Conservation (phyloP, 2,113 vertebrate species). For the Notarius quadriscutis region DNA sequence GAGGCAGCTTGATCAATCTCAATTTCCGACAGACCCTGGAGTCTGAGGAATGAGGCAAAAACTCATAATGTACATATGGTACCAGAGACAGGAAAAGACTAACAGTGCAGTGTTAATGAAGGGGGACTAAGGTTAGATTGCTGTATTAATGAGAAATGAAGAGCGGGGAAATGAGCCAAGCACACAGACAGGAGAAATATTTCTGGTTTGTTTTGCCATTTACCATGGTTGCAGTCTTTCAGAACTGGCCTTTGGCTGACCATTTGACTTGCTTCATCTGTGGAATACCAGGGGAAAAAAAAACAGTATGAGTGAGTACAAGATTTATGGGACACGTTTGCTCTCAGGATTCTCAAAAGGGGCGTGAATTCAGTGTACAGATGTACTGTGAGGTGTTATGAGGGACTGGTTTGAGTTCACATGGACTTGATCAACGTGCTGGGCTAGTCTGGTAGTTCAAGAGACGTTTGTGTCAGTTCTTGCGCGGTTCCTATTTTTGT, state of each 20-base stretch:
- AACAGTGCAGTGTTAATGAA: constrained; percentile 23
- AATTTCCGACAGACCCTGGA: constrained; percentile 29
- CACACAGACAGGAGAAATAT: constrained; percentile 35
- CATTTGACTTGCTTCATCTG: constrained; percentile 44
- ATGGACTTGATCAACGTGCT: not conserved
- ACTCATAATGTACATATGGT: constrained; percentile 4
- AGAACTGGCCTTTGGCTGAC: constrained; percentile 50
- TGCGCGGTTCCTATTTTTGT: not conserved
- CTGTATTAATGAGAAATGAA: constrained; percentile 11
- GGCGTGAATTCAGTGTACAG: constrained; percentile 20
- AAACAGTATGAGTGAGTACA: constrained; percentile 1
- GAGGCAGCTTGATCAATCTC: constrained; percentile 34
- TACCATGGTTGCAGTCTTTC: constrained; percentile 56
- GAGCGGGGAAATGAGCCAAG: constrained; percentile 28
- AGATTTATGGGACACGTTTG: not conserved
- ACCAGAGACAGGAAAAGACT: constrained; percentile 18
- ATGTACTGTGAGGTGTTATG: constrained; percentile 7
- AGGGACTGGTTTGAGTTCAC: constrained; percentile 19
- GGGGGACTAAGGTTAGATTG: constrained; percentile 12
- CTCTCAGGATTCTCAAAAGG: not conserved
- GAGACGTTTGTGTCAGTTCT: not conserved
- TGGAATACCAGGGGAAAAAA: constrained; percentile 44
- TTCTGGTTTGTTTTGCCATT: constrained; percentile 21
- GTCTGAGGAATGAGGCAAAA: constrained; percentile 21
- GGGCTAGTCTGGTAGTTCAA: not conserved